These are phyloP conservation scores for Periophthalmus magnuspinnatus DNA, from an alignment of 2,797 vertebrate genomes.

Conservation along the genomic window DNA sequence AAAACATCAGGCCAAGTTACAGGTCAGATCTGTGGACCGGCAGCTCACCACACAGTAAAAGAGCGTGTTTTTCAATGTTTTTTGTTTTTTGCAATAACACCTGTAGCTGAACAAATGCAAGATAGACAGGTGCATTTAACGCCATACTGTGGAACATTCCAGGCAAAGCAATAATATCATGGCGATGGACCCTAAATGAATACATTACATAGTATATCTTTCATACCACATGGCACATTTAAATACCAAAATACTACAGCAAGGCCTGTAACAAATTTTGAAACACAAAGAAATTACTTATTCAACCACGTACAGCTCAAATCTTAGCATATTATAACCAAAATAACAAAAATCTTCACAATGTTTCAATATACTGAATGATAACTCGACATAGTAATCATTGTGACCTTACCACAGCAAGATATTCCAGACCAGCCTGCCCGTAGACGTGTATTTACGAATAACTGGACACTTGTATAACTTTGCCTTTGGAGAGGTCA, in stretches of 20 bases:
- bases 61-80: not conserved
- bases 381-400: no score
- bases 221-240: not conserved
- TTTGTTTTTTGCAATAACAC: not conserved
- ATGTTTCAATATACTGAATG: no score
- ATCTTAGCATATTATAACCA: no score
- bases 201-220: not conserved
- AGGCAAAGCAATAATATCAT: not conserved
- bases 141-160: not conserved
- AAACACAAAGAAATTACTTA: no score
- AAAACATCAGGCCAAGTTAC: not conserved
- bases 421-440: constrained; percentile 6
- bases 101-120: not conserved
- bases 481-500: constrained; percentile 72
- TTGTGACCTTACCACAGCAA: not conserved
- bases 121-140: not conserved
- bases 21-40: not conserved
- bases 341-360: no score
- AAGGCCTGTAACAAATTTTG: no score
- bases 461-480: constrained; percentile 54
- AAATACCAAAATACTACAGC: not conserved
- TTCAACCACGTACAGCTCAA: no score
- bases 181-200: not conserved
- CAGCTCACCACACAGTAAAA: not conserved
- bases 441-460: constrained; percentile 46